phyloP scores from a whole-genome alignment of 2,888 invertebrate species.

The Ptychoptera albimana region DNA sequence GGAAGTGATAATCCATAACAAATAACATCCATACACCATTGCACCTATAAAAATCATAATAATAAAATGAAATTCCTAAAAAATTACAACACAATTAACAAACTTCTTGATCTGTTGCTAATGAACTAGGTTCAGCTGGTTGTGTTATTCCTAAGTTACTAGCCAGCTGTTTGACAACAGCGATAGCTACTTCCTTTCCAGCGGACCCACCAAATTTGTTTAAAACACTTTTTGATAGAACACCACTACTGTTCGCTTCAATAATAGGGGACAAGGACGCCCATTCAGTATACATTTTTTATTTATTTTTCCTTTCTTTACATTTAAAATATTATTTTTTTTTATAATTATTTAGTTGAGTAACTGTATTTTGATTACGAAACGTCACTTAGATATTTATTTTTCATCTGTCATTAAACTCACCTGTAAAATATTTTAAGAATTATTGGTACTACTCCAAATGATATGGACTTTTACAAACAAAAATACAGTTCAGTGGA shows the following conservation, averaged over 20 bases:
- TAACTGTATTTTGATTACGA: neutral
- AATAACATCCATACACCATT: constrained; percentile 75
- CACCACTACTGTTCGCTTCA: constrained; percentile 31
- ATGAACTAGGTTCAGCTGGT: constrained; percentile 66
- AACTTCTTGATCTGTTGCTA: constrained; percentile 74
- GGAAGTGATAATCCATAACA: constrained; percentile 86
- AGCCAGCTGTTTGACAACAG: constrained; percentile 44
- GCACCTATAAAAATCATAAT: constrained; percentile 42
- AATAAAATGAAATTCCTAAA: no score
- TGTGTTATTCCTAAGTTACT: constrained; percentile 53
- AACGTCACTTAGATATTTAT: neutral
- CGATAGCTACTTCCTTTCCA: constrained; percentile 42
- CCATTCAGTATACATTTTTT: constrained; percentile 40
- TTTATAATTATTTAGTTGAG: neutral
- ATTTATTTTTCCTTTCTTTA: neutral
- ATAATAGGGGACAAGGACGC: constrained; percentile 33
- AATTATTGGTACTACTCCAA: no score
- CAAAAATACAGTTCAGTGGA: no score
- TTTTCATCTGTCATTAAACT: no score
- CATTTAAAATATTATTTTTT: neutral
- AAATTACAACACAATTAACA: constrained; percentile 2
- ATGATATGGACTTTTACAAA: no score
- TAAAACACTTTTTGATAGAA: constrained; percentile 38
- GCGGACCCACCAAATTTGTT: constrained; percentile 41
- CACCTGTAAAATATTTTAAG: no score